These are phyloP conservation scores for Hymenopus coronatus DNA, from an alignment of 2,888 invertebrate genomes.

Conservation along the genomic window DNA sequence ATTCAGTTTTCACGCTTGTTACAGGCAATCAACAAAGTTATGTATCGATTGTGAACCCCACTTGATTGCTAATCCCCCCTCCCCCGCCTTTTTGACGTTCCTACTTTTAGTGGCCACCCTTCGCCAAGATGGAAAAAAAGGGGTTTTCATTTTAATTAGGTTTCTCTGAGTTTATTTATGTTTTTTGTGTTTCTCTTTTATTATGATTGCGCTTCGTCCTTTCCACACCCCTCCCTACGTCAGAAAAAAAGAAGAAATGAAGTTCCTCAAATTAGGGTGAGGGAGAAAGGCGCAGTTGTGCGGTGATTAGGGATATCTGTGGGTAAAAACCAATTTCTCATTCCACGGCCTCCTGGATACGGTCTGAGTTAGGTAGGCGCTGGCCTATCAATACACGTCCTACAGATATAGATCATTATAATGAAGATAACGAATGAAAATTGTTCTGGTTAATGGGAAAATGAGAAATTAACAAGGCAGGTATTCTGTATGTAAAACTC, in stretches of 20 bases:
- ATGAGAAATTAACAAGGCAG: not conserved
- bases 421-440: not conserved
- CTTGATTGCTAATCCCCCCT: not conserved
- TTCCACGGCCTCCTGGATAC: not conserved
- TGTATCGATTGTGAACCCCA: not conserved
- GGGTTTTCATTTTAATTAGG: not conserved
- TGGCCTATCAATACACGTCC: not conserved
- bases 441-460: not conserved
- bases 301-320: not conserved
- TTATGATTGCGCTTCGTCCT: not conserved
- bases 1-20: not conserved
- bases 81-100: not conserved
- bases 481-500: not conserved
- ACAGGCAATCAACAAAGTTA: not conserved
- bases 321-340: not conserved
- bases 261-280: not conserved
- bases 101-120: not conserved
- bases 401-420: not conserved
- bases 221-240: not conserved
- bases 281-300: not conserved
- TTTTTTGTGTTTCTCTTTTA: not conserved
- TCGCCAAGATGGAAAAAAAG: not conserved
- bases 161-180: not conserved
- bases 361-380: not conserved
- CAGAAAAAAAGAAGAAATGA: not conserved